Conservation (phyloP, 1,140 invertebrate genomes). For the Heliconius eleuchia region DNA sequence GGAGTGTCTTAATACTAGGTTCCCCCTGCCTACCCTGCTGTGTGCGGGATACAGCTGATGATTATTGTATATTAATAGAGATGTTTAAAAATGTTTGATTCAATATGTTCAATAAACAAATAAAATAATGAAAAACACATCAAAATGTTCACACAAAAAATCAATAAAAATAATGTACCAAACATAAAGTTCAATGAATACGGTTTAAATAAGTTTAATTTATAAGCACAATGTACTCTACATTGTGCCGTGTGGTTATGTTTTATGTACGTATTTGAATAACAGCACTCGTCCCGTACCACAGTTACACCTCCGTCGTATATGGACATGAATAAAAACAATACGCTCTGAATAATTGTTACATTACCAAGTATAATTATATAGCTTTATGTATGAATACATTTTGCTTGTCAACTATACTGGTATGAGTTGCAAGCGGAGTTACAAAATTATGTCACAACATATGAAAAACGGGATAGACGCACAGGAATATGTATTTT, state of each 20-base stretch:
- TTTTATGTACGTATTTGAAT: constrained; percentile 44
- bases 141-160: background rate
- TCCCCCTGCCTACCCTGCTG: no score
- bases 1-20: no score
- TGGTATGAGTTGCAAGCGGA: constrained; percentile 15
- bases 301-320: constrained; percentile 46
- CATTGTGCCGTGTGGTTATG: constrained; percentile 27
- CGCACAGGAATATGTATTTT: background rate
- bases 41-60: no score
- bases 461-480: background rate
- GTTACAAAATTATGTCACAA: background rate
- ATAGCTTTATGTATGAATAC: constrained; percentile 38
- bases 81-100: no score
- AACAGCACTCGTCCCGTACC: constrained; percentile 40
- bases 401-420: constrained; percentile 34
- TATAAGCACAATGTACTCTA: constrained; percentile 14
- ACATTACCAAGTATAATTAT: constrained; percentile 55
- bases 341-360: constrained; percentile 49
- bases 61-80: no score
- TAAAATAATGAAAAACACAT: no score
- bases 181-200: background rate
- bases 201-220: constrained; percentile 6
- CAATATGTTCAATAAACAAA: no score
- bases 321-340: constrained; percentile 55
- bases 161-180: background rate